A percentile compares a stretch with the other conserved stretches of the same genome.
Evolutionary conservation across 2,797 vertebrate species (phyloP).

Genomic region (Coregonus ussuriensis): DNA sequence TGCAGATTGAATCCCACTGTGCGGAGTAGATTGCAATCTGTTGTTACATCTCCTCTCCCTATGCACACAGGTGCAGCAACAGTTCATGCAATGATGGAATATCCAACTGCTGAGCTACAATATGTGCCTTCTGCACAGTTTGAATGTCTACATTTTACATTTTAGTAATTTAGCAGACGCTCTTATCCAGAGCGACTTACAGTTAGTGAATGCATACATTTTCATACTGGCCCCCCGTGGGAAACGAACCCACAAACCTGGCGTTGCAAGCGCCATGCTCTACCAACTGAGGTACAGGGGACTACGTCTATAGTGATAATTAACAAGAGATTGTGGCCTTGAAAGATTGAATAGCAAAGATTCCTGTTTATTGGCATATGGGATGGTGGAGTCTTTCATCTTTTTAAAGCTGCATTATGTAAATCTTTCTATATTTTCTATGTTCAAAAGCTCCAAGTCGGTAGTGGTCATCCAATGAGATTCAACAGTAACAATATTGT

Average conservation of each 20-base stretch:
- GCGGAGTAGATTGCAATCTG: background rate
- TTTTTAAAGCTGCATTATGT: background rate
- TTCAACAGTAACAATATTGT: no score
- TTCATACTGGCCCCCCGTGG: no score
- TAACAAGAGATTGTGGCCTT: background rate
- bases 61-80: background rate
- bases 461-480: no score
- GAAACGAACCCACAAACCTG: no score
- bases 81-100: background rate
- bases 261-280: no score
- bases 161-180: no score
- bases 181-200: no score
- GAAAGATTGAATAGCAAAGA: background rate
- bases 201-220: no score
- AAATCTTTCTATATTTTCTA: no score
- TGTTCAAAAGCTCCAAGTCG: no score
- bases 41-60: background rate
- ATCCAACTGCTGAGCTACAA: background rate
- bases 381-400: background rate
- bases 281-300: no score
- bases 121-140: background rate
- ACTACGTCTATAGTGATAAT: background rate
- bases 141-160: no score
- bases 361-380: background rate
- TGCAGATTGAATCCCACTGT: conserved; percentile 1